Base-by-base conservation (phyloP, 2,113 vertebrate species). In the Dipodomys spectabilis region DNA sequence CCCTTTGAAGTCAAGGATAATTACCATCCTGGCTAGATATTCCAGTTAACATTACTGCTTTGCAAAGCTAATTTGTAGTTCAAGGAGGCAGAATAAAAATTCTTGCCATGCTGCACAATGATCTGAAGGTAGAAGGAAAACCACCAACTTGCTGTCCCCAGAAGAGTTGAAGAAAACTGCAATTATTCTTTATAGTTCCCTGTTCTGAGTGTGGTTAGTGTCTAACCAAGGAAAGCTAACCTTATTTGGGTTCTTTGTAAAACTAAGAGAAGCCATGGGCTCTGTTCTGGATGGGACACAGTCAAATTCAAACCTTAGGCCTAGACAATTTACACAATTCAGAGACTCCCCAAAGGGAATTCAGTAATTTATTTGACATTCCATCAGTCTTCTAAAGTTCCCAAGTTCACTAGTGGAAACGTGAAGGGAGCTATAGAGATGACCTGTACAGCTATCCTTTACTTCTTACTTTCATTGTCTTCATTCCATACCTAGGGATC, bases 61-160 rank as follows among this genome's bases (percentile, higher is more conserved):
- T 88, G 32, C 60, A 82, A 94, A 88, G n/a, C 77, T 86, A 86
- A 90, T 90, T 82, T 82, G 22, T n/a, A 87, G 72, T 77, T 94
- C 83, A 65, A 80, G 39, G 73, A 49, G 57, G 15, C 62, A 74
- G 44, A 82, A 80, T 39, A 49, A 83, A 96, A 92, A 92, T 86
- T 81, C 23, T 45, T 91, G 49, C 32, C 60, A 30, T 90, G 49
- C 6, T 35, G 27, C 57, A 60, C n/a, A 25, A 13, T 68, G 85
- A 93, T 62, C 60, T 45, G 73, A 86, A 60, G 72, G 71, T 93
- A 27, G 78, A 71, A 82, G 15, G n/a, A 49, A 89, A 39, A 35
- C 19, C 77, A 49, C 19, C 73, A 49, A 87, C 85, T 64, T 81
- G 4, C 15, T 78, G 62, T 81, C 30, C 8, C 12, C 27, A n/a